Conservation (phyloP, 2,797 vertebrate species). For the Lepilemur ruficaudatus region DNA sequence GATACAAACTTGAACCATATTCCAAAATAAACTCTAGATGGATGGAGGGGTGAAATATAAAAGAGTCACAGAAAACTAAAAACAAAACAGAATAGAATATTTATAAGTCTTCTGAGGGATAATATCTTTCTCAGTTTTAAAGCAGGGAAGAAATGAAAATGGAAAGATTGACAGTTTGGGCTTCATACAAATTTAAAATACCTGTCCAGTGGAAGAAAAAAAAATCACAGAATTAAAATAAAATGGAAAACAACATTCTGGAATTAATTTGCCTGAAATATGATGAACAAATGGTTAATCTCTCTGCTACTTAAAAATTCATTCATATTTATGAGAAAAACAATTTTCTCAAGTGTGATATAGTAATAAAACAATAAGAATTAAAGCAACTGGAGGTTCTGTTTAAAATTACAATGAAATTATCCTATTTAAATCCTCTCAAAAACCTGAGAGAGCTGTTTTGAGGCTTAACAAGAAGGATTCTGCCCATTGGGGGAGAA, state of each 20-base stretch:
- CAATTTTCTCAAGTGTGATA: constrained; percentile 10
- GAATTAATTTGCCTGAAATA: not conserved
- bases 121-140: constrained; percentile 35
- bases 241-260: not conserved
- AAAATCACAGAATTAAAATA: not conserved
- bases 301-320: not conserved
- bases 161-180: constrained; percentile 28
- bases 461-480: not conserved
- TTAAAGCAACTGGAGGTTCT: constrained; percentile 21
- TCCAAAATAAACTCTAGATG: constrained; percentile 35
- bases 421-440: not conserved
- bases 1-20: not conserved
- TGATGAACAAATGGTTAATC: constrained; percentile 46
- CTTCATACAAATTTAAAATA: constrained; percentile 56
- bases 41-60: not conserved
- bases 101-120: constrained; percentile 5
- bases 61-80: not conserved
- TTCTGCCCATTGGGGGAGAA: too few species aligned
- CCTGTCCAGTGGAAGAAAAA: not conserved
- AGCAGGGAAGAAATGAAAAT: constrained; percentile 57
- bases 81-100: constrained; percentile 46
- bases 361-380: constrained; percentile 25
- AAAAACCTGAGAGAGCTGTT: not conserved
- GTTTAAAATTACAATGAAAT: not conserved
- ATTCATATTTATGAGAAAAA: constrained; percentile 40